A percentile compares a stretch with the other conserved stretches of the same genome.
phyloP scores from a whole-genome alignment of 2,113 vertebrate species.

The Morone saxatilis region DNA sequence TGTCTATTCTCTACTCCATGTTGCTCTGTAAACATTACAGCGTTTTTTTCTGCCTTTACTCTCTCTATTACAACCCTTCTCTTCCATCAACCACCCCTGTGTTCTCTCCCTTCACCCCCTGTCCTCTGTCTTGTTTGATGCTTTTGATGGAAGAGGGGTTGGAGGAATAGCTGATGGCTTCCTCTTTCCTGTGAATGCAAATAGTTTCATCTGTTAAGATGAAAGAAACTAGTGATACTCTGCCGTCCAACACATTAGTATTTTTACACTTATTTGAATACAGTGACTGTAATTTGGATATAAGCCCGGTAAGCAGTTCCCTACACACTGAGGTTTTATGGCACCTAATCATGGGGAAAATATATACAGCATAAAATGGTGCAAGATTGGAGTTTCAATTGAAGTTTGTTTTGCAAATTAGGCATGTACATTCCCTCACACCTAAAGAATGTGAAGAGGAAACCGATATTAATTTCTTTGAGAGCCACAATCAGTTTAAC shows the following conservation, averaged over 20 bases:
- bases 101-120: constrained; percentile 8
- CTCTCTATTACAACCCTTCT: not conserved
- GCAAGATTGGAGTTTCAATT: not conserved
- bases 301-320: not conserved
- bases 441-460: not conserved
- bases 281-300: not conserved
- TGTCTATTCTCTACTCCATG: constrained; percentile 1
- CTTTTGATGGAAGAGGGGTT: constrained; percentile 40
- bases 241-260: not conserved
- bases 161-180: constrained; percentile 34
- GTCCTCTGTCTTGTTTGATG: constrained; percentile 31
- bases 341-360: not conserved
- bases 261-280: constrained; percentile 40
- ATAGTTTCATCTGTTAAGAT: constrained; percentile 29
- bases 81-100: not conserved
- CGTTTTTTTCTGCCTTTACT: not conserved
- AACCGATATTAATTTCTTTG: not conserved
- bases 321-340: not conserved
- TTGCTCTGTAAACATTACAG: constrained; percentile 2
- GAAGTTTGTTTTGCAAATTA: not conserved
- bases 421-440: not conserved
- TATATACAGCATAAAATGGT: not conserved
- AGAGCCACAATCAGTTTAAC: too few relatives aligned
- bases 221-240: constrained; percentile 19
- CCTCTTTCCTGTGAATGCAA: constrained; percentile 44